Evolutionary conservation across 2,113 vertebrate genomes (phyloP), one percentile per base, ranked within the genome.

Genomic region (Proteles cristata): DNA sequence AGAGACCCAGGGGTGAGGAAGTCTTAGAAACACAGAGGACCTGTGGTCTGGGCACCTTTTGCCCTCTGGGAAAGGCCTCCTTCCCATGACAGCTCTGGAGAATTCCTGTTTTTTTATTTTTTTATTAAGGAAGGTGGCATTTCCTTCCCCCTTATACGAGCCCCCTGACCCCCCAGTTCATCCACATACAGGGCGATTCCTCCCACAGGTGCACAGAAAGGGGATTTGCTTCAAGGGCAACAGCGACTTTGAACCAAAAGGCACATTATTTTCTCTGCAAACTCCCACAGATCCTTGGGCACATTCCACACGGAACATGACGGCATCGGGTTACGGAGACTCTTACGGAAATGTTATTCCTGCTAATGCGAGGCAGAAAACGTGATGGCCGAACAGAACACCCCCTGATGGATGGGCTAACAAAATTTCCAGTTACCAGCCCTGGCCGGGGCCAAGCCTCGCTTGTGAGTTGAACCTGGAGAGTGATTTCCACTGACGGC

Each of bases 401-500:
- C 21, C 74, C 96, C 94, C 83, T 88, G 80, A 93, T 92, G 15
- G 95, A 94, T 31, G 61, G 61, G 58, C 90, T 98, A 19, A 53
- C 95, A 88, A 48, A 96, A 93, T 90, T 91, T 83, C 88, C 85
- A 65, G 84, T 90, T 88, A 89, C 94, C 94, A 84, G 68, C 89
- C 55, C 97, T 0, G 25, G 33, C 93, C 28, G 39, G 10, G 83
- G 83, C 28, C 1, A 83, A 90, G 92, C 84, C 97, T 28, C 81
- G 11, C 6, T 80, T 86, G 74, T 84, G 92, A 96, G 63, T 31
- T 14, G 17, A 66, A 79, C 93, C 80, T 31, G 48, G 88, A 86
- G 91, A 71, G 82, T 93, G 58, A 92, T 96, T 98, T 97, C 96
- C 96, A 97, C 31, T 1, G 63, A 84, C 85, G 53, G 68, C 96